Evolutionary conservation across 2,888 invertebrate species (phyloP).

Genomic region (Punctoribates punctum): DNA sequence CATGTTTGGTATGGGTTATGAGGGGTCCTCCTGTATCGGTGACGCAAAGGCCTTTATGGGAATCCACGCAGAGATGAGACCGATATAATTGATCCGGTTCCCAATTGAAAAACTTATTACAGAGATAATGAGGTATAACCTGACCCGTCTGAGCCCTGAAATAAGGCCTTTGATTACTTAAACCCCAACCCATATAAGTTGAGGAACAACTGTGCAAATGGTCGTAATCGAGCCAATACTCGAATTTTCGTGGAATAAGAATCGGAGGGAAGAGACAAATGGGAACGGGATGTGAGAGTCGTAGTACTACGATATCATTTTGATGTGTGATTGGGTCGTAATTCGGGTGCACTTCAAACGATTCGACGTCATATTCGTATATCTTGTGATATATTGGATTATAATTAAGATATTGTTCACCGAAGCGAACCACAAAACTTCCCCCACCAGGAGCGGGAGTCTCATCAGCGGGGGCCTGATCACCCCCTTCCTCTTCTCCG

Average conservation of each 20-base stretch:
- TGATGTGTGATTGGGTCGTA: slow-evolving; percentile 13
- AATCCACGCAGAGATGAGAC: slow-evolving; percentile 35
- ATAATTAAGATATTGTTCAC: slow-evolving; percentile 40
- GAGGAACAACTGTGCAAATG: not conserved
- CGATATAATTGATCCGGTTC: slow-evolving; percentile 27
- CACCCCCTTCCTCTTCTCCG: not conserved
- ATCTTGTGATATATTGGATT: slow-evolving; percentile 25
- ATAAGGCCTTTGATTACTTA: slow-evolving; percentile 34
- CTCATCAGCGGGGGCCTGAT: not conserved
- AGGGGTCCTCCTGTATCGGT: slow-evolving; percentile 38
- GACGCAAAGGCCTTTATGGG: slow-evolving; percentile 33
- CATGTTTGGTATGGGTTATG: slow-evolving; percentile 20
- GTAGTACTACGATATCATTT: slow-evolving; percentile 39
- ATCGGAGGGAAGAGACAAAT: slow-evolving; percentile 38
- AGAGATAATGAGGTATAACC: slow-evolving; percentile 23
- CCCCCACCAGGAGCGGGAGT: not conserved
- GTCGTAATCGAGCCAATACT: slow-evolving; percentile 27
- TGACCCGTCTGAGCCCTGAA: slow-evolving; percentile 28
- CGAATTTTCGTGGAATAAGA: slow-evolving; percentile 31
- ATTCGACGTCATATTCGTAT: slow-evolving; percentile 42
- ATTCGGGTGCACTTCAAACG: slow-evolving; percentile 31
- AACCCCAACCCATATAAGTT: slow-evolving; percentile 40
- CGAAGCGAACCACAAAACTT: slow-evolving; percentile 34
- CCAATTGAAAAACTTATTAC: slow-evolving; percentile 39
- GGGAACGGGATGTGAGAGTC: slow-evolving; percentile 35